Evolutionary conservation across 1,140 invertebrate species (phyloP).

Genomic region (roundworm (Caenorhabditis elegans)): WBcel235 BX284606.5:6453001-6453500

Average conservation of each 20-base stretch:
- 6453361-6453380: constrained; percentile 36
- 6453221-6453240: neutral
- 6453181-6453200: constrained; percentile 53
- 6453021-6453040: constrained; percentile 9
- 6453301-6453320: constrained; percentile 47
- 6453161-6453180: constrained; percentile 50
- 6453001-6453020: neutral
- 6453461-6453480: constrained; percentile 49
- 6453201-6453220: constrained; percentile 6
- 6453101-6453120: constrained; percentile 18
- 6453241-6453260: neutral
- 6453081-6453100: neutral
- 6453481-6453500: constrained; percentile 41
- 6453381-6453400: constrained; percentile 27
- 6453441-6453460: constrained; percentile 48
- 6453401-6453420: neutral
- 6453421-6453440: neutral
- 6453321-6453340: constrained; percentile 45
- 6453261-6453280: constrained; percentile 13
- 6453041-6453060: neutral
- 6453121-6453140: constrained; percentile 19
- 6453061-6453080: neutral
- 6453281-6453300: constrained; percentile 28
- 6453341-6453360: constrained; percentile 32
- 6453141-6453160: constrained; percentile 50